phyloP scores from a whole-genome alignment of 2,797 vertebrate species.

The Avahi laniger region DNA sequence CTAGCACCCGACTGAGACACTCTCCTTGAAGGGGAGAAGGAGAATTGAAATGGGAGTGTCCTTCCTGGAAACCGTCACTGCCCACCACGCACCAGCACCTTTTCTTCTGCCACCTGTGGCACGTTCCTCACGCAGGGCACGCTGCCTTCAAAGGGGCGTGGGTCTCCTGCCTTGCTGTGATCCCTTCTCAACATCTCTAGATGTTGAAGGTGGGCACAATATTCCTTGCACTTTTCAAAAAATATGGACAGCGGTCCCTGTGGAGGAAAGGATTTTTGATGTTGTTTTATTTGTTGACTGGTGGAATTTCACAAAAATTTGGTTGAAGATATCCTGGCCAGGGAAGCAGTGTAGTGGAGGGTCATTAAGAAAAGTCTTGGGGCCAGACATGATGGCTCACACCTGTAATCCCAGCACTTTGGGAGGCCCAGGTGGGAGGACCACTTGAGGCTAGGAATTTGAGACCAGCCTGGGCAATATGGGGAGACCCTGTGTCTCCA shows the following conservation, averaged over 20 bases:
- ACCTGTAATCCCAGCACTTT: background rate
- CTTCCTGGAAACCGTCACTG: background rate
- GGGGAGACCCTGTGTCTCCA: background rate
- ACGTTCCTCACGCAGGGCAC: background rate
- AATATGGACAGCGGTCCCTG: background rate
- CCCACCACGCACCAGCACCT: accelerated
- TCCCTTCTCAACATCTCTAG: background rate
- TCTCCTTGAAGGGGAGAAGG: background rate
- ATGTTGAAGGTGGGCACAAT: background rate
- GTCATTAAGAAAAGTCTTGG: background rate
- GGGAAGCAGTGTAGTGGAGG: background rate
- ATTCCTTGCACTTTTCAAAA: background rate
- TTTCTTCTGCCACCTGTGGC: accelerated
- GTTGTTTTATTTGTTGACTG: background rate
- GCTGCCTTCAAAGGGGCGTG: background rate
- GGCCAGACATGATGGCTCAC: background rate
- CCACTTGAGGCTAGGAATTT: background rate
- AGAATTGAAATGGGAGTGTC: background rate
- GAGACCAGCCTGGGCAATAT: background rate
- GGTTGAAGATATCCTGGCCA: background rate
- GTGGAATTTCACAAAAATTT: background rate
- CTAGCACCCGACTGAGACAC: background rate
- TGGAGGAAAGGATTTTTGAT: background rate
- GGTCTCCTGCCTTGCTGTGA: background rate
- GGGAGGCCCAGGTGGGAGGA: background rate